Conservation (phyloP, 2,888 invertebrate genomes). For the Pteria penguin region DNA sequence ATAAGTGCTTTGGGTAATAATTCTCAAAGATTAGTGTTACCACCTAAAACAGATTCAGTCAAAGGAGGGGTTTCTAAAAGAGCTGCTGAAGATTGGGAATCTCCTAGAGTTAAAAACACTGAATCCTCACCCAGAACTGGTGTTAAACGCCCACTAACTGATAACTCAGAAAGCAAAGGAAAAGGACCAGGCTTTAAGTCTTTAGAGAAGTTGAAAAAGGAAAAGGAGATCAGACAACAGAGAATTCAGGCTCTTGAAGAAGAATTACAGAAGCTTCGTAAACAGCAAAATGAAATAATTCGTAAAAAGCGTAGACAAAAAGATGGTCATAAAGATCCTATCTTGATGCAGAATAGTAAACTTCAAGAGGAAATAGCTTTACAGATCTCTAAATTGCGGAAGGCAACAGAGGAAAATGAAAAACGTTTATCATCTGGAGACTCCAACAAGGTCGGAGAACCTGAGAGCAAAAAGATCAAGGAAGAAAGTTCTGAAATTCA, state of each 20-base stretch:
- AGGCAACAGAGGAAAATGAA: constrained; percentile 47
- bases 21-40: constrained; percentile 46
- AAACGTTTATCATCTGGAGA: constrained; percentile 40
- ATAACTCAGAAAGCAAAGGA: not conserved
- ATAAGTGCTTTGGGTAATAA: constrained; percentile 16
- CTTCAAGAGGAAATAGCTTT: constrained; percentile 72
- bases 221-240: constrained; percentile 55
- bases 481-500: not conserved
- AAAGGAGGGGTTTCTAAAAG: not conserved
- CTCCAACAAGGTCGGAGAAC: constrained; percentile 34
- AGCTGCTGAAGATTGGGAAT: not conserved
- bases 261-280: constrained; percentile 67
- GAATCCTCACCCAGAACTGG: not conserved
- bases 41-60: constrained; percentile 35
- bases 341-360: constrained; percentile 72
- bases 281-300: constrained; percentile 75
- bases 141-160: not conserved
- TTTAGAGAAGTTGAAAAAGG: constrained; percentile 47
- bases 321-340: constrained; percentile 75
- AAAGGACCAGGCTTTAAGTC: constrained; percentile 1
- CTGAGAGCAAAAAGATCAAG: constrained; percentile 33
- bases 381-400: constrained; percentile 65
- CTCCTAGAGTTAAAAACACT: constrained; percentile 16
- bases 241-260: constrained; percentile 59
- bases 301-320: constrained; percentile 67